phyloP scores from a whole-genome alignment of 1,140 invertebrate species.

The Pararge aegeria region DNA sequence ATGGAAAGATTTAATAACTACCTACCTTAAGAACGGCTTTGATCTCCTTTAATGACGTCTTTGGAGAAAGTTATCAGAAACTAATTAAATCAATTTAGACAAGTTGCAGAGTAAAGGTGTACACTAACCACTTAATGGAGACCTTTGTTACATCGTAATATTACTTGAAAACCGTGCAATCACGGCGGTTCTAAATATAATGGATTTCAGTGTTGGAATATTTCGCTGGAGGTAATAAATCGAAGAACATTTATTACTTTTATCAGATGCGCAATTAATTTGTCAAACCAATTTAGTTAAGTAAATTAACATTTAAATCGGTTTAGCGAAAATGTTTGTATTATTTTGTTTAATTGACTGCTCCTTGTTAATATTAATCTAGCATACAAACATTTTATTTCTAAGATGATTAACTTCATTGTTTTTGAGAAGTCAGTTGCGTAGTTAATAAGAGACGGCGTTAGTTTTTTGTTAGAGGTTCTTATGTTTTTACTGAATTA shows the following conservation, averaged over 20 bases:
- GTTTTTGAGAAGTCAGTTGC: too few species aligned
- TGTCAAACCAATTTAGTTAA: constrained; percentile 28
- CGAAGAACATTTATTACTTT: constrained; percentile 31
- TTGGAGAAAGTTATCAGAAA: constrained; percentile 8
- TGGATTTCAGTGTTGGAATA: constrained; percentile 13
- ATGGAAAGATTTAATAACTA: neutral
- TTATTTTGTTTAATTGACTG: neutral
- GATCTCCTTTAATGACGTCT: constrained; percentile 3
- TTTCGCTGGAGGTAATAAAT: constrained; percentile 22
- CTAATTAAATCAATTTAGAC: constrained; percentile 21
- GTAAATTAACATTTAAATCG: constrained; percentile 13
- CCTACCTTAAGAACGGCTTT: neutral
- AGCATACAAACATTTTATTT: neutral
- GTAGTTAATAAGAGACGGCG: too few species aligned
- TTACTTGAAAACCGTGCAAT: neutral
- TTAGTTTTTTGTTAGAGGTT: too few species aligned
- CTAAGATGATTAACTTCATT: neutral
- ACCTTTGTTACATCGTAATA: neutral
- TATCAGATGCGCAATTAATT: constrained; percentile 38
- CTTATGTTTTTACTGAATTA: too few species aligned
- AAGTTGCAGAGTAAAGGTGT: constrained; percentile 3
- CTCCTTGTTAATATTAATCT: neutral
- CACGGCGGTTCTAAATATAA: constrained; percentile 6
- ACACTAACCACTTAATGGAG: constrained; percentile 8
- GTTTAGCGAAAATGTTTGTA: constrained; percentile 3